Evolutionary conservation across 2,888 invertebrate genomes (phyloP), one percentile per base, ranked within the genome.

Genomic region (Athripsodes cinereus): DNA sequence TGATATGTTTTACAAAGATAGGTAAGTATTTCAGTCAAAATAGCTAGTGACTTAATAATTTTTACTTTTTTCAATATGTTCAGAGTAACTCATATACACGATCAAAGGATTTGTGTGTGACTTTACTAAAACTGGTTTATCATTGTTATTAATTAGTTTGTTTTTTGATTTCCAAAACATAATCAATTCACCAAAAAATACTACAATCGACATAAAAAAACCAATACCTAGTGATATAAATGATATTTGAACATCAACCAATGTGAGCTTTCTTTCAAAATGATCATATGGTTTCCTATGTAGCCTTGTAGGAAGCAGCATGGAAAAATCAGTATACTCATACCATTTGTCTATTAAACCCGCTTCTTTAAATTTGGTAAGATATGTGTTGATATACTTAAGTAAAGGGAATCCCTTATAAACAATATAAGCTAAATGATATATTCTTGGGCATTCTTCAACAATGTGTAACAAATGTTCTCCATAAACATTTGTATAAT

Each of bases 301-400:
- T 20, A 54, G 50, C 5, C 58, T 20, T 18, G 13, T 22, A 1
- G 11, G 19, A 35, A 62, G 35, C 18, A 66, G 64, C 8, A 66
- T 52, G 1, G 60, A 54, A 21, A 59, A 22, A 21, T 64, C 66
- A 11, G 71, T 67, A 52, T 72, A 69, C 1, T 66, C 48, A 47
- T 71, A 70, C 78, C 78, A 78, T 64, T 75, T 70, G 1, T 64
- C 47, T 1, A 69, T 66, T n/a, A 79, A 64, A 1, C 78, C 78
- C 1, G 70, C 71, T 61, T 74, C 72, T n/a, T 69, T 65, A 19
- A 74, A 67, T 46, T 65, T 64, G 6, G 59, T 64, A 2, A 79
- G 65, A 18, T 73, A 52, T 2, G 54, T 55, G 65, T 77, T 72
- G 22, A 78, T 67, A 21, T 68, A 64, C 2, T 26, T 31, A 11